Evolutionary conservation across 2,888 invertebrate genomes (phyloP).

Genomic region (Osedax fenrisi): DNA sequence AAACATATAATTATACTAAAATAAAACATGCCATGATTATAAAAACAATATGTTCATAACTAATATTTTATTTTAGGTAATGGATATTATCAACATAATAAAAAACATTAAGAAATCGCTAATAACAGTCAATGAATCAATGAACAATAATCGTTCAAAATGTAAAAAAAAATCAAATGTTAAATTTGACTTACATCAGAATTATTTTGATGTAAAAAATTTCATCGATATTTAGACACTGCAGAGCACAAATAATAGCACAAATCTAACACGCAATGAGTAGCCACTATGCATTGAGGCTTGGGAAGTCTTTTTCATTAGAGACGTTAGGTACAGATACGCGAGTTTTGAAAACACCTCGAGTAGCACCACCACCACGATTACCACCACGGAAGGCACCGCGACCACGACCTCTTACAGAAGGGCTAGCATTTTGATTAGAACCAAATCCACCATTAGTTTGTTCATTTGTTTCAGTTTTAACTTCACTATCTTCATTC

Average conservation of each 20-base stretch:
- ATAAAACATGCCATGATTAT: not conserved
- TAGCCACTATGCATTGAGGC: slow-evolving; percentile 53
- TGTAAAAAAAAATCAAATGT: not conserved
- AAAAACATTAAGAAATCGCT: not conserved
- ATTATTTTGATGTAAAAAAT: not conserved
- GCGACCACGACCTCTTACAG: slow-evolving; percentile 29
- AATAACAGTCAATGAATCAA: not conserved
- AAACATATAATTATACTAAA: not conserved
- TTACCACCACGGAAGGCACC: slow-evolving; percentile 33
- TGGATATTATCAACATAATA: not conserved
- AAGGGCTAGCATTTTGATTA: not conserved
- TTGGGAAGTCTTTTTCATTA: slow-evolving; percentile 87
- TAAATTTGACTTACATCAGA: not conserved
- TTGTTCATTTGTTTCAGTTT: not conserved
- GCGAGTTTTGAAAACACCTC: slow-evolving; percentile 29
- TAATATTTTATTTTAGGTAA: not conserved
- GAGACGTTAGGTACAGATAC: slow-evolving; percentile 67
- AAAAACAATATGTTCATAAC: not conserved
- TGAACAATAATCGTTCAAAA: not conserved
- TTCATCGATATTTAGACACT: not conserved
- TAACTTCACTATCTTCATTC: not conserved
- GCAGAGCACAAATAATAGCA: not conserved
- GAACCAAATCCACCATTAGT: too few species aligned
- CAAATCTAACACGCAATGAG: not conserved
- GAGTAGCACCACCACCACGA: slow-evolving; percentile 38